A percentile compares a stretch with the other conserved stretches of the same genome.
These are phyloP conservation scores for Pteronotus mesoamericanus DNA, from an alignment of 2,797 vertebrate species.

Conservation along the genomic window DNA sequence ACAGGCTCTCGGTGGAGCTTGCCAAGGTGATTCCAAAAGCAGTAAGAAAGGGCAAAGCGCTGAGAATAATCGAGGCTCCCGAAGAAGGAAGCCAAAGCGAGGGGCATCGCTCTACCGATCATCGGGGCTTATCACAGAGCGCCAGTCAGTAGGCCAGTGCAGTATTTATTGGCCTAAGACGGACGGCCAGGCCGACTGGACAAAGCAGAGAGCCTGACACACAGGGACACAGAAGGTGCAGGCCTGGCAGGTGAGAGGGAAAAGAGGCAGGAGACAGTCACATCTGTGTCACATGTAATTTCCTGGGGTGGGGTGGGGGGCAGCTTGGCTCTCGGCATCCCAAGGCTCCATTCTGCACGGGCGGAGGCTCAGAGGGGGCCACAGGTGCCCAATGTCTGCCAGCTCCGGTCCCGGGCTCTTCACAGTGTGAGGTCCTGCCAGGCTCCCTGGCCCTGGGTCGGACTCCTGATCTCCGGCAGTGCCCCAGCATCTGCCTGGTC, in stretches of 20 bases:
- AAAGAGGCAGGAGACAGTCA: background rate
- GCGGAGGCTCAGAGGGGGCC: background rate
- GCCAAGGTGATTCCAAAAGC: background rate
- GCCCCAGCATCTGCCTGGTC: background rate
- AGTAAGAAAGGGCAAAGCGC: background rate
- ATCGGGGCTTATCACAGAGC: background rate
- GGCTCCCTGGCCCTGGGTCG: background rate
- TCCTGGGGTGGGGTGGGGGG: too few relatives aligned
- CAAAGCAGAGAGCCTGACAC: background rate
- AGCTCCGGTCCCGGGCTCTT: background rate
- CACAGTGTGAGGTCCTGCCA: background rate
- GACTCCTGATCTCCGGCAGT: background rate
- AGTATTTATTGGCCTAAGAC: background rate
- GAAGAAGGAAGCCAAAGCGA: fast-evolving
- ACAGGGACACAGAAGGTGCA: fast-evolving
- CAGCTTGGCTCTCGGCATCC: background rate
- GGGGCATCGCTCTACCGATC: too few relatives aligned
- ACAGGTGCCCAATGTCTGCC: background rate
- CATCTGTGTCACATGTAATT: fast-evolving
- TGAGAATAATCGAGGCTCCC: background rate
- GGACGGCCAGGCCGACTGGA: background rate
- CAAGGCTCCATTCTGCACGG: background rate
- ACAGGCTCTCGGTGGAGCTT: background rate
- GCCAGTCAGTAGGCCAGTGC: background rate
- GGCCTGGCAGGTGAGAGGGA: background rate